These are phyloP conservation scores for Drosophila affinis DNA, from an alignment of 2,888 invertebrate genomes.

Conservation along the genomic window DNA sequence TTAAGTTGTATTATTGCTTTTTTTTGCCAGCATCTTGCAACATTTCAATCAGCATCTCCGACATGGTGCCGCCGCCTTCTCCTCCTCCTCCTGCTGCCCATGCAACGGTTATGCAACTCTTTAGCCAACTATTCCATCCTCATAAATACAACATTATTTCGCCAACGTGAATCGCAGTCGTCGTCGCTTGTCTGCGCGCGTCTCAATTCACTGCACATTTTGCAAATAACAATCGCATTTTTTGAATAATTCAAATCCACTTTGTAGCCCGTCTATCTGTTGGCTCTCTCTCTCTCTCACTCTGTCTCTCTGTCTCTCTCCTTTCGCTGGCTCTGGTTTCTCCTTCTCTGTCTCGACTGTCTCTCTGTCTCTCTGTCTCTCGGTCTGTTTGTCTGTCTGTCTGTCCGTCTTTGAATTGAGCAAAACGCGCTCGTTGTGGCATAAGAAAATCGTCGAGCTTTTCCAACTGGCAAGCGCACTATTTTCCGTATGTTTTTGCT, in stretches of 20 bases:
- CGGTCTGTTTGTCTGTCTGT: constrained; percentile 8
- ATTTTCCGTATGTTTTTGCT: constrained; percentile 61
- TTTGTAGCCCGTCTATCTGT: constrained; percentile 64
- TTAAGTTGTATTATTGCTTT: not conserved
- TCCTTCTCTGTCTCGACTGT: not conserved
- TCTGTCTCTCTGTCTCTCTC: not conserved
- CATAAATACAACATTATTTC: constrained; percentile 76
- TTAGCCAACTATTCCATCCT: constrained; percentile 63
- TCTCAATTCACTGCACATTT: constrained; percentile 80
- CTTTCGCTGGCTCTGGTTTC: constrained; percentile 24
- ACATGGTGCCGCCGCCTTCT: not conserved
- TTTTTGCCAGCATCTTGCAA: not conserved
- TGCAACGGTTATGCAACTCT: constrained; percentile 34
- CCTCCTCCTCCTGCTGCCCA: not conserved
- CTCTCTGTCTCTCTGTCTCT: not conserved
- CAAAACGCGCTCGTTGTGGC: constrained; percentile 57
- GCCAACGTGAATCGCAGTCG: constrained; percentile 59
- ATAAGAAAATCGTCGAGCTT: constrained; percentile 59
- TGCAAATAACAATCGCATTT: constrained; percentile 79
- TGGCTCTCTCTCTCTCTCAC: constrained; percentile 17
- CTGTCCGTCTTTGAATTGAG: constrained; percentile 39
- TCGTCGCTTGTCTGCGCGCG: constrained; percentile 66
- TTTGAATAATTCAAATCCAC: constrained; percentile 79
- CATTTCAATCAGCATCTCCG: not conserved
- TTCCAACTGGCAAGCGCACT: constrained; percentile 62